Conservation (phyloP, 2,888 invertebrate genomes). For the Eudasyphora cyanicolor region DNA sequence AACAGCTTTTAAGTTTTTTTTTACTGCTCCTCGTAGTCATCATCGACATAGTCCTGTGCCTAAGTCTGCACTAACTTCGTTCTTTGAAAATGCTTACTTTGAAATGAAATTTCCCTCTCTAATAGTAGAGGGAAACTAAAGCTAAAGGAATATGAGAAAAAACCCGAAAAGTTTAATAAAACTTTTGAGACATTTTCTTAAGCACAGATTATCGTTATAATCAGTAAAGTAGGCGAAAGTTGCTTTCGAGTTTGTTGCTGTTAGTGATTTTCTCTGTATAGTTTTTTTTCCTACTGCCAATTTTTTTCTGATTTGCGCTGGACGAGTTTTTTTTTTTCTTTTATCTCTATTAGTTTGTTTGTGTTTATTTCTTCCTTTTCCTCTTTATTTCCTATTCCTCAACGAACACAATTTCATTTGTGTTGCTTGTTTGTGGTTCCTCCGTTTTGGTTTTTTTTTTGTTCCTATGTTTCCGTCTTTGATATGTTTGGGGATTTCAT, state of each 20-base stretch:
- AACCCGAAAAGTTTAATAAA: slow-evolving; percentile 55
- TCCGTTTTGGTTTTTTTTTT: neutral
- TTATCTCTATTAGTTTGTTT: slow-evolving; percentile 53
- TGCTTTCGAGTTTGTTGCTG: slow-evolving; percentile 52
- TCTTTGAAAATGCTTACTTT: slow-evolving; percentile 41
- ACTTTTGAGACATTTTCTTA: slow-evolving; percentile 65
- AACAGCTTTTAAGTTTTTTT: slow-evolving; percentile 63
- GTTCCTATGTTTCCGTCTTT: slow-evolving; percentile 26
- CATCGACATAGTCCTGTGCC: neutral
- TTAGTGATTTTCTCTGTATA: no score
- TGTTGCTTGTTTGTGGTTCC: neutral
- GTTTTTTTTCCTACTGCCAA: neutral
- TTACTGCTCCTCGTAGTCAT: neutral
- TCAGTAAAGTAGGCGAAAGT: slow-evolving; percentile 65
- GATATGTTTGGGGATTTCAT: slow-evolving; percentile 60
- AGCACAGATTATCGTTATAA: slow-evolving; percentile 65
- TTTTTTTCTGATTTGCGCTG: slow-evolving; percentile 4
- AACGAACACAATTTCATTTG: slow-evolving; percentile 23
- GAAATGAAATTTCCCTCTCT: slow-evolving; percentile 19
- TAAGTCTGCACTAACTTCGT: slow-evolving; percentile 3
- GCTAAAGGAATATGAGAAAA: neutral
- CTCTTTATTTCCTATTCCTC: slow-evolving; percentile 16
- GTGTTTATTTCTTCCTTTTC: slow-evolving; percentile 10
- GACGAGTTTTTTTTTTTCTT: slow-evolving; percentile 23
- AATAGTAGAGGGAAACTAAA: neutral